Evolutionary conservation across 2,797 vertebrate genomes (phyloP), one percentile per base, ranked within the genome.

Genomic region (Enteromius fasciolatus): DNA sequence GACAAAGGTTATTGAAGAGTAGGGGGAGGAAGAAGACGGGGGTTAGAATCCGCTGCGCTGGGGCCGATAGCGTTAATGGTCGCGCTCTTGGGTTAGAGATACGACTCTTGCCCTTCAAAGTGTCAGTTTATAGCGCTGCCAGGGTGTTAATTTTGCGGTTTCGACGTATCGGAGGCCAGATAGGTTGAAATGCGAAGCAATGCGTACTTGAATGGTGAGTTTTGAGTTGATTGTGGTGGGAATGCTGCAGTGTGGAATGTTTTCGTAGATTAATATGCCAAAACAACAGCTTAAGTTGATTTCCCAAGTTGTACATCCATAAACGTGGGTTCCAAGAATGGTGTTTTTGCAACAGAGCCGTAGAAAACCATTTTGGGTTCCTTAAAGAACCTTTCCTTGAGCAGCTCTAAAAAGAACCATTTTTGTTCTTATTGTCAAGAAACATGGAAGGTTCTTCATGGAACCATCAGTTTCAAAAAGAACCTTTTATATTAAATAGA

Each of bases 1-100:
- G 69, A 81, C 69, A 81, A 74, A 74, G 69, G 31, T 74, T 81
- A 23, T 50, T 64, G 28, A 81, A 39, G 57, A 61, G 17, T 7
- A 76, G 52, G 36, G 67, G 64, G 67, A 14, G 20, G 54, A 48
- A 64, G 31, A 41, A 64, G 61, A 44, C 78, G 31, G 67, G 69
- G 44, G 31, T 74, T 39, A 36, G 57, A 20, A 64, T 73, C 25
- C 2, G 23, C 69, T 81, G 79, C 3, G 12, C 28, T 25, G 7
- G 39, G 20, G 28, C 18, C 20, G 57, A 74, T 66, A 67, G 72
- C n/a, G 23, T 67, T 44, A 54, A 82, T 25, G 46, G 28, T 14
- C 6, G 36, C 1, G 3, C 48, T 82, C 48, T 68, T 10, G 72
- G 72, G 63, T 76, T 68, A 57, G 46, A 82, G 72, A 57, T 76